A percentile compares a stretch with the other conserved stretches of the same genome.
phyloP scores from a whole-genome alignment of 2,113 vertebrate genomes.

The Taurulus bubalis region DNA sequence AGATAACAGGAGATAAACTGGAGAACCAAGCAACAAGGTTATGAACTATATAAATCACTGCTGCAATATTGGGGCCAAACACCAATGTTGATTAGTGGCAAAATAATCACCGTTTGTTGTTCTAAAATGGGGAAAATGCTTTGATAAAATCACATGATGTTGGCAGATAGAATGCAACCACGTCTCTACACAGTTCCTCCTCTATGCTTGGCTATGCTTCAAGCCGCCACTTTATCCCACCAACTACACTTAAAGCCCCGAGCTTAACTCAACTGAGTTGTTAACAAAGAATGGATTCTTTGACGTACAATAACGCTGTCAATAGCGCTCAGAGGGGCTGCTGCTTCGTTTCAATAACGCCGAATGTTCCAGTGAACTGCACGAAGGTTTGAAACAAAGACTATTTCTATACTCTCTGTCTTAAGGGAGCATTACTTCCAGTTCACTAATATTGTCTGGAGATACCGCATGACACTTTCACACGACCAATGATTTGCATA shows the following conservation, averaged over 20 bases:
- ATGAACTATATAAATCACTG: conserved; percentile 20
- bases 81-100: conserved; percentile 7
- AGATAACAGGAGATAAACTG: conserved; percentile 9
- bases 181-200: conserved; percentile 59
- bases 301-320: conserved; percentile 24
- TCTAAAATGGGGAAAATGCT: conserved; percentile 50
- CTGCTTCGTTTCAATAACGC: conserved; percentile 10
- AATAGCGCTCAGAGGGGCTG: conserved; percentile 16
- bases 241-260: conserved; percentile 31
- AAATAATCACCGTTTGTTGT: conserved; percentile 53
- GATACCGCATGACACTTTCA: not conserved
- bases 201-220: conserved; percentile 53
- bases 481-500: not conserved
- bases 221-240: conserved; percentile 22
- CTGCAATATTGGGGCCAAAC: conserved; percentile 3
- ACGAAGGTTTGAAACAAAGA: conserved; percentile 11
- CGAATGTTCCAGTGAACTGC: conserved; percentile 11
- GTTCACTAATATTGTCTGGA: not conserved
- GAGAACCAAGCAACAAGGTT: not conserved
- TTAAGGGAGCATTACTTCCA: not conserved
- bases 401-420: not conserved
- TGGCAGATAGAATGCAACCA: conserved; percentile 64
- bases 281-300: conserved; percentile 50
- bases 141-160: conserved; percentile 70
- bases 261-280: conserved; percentile 38